Percentiles rank a stretch among this genome's conserved stretches.
Conservation (phyloP, 2,888 invertebrate species). For the Euzophera pinguis region DNA sequence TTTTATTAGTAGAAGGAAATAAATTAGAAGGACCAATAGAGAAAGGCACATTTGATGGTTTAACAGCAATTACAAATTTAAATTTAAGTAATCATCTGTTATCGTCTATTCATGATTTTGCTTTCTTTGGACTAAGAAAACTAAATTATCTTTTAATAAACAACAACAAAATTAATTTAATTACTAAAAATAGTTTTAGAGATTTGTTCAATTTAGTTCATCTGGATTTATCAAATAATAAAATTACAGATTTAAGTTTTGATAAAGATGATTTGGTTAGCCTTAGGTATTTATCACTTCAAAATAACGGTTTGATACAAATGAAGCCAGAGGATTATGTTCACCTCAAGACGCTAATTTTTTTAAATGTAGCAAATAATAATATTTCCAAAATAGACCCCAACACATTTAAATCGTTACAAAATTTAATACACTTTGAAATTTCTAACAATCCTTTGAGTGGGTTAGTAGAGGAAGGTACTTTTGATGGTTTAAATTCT, state of each 20-base stretch:
- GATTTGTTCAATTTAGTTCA: slow-evolving; percentile 30
- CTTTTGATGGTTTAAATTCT: slow-evolving; percentile 46
- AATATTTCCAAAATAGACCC: slow-evolving; percentile 41
- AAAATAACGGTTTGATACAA: slow-evolving; percentile 41
- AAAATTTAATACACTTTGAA: slow-evolving; percentile 41
- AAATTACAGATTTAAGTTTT: slow-evolving; percentile 43
- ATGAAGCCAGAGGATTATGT: slow-evolving; percentile 39
- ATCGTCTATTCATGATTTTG: slow-evolving; percentile 42
- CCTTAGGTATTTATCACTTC: slow-evolving; percentile 37
- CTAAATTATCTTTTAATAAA: slow-evolving; percentile 39
- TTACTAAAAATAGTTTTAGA: slow-evolving; percentile 42
- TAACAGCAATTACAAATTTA: slow-evolving; percentile 32
- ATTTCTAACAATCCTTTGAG: slow-evolving; percentile 49
- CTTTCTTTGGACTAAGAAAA: slow-evolving; percentile 42
- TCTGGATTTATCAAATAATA: slow-evolving; percentile 53
- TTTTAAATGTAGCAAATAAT: slow-evolving; percentile 54
- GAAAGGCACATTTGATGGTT: slow-evolving; percentile 51
- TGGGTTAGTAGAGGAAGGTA: slow-evolving; percentile 38
- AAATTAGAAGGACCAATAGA: slow-evolving; percentile 39
- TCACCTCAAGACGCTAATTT: slow-evolving; percentile 34
- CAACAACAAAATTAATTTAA: slow-evolving; percentile 40
- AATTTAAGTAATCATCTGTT: slow-evolving; percentile 47
- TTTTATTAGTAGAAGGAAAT: slow-evolving; percentile 43
- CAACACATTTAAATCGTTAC: slow-evolving; percentile 40
- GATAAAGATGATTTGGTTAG: slow-evolving; percentile 39